Evolutionary conservation across 2,888 invertebrate genomes (phyloP).

Genomic region (Litoditis marina): DNA sequence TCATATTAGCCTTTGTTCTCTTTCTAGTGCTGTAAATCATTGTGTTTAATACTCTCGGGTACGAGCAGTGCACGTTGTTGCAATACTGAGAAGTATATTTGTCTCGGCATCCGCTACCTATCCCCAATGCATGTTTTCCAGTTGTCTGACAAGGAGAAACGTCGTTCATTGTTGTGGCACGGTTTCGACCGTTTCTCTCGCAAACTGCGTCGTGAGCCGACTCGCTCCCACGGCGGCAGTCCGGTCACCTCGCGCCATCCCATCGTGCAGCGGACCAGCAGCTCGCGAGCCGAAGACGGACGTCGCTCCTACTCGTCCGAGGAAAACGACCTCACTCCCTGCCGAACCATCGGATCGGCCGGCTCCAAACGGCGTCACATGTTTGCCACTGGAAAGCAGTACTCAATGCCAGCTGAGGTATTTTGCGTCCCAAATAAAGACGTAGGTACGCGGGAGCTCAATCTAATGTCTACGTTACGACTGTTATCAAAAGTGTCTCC

Average conservation of each 20-base stretch:
- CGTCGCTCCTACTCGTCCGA: not conserved
- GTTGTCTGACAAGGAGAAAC: conserved; percentile 32
- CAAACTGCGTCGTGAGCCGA: conserved; percentile 8
- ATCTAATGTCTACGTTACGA: not conserved
- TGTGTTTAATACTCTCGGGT: too few relatives aligned
- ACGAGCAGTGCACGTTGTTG: too few relatives aligned
- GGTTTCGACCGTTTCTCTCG: conserved; percentile 48
- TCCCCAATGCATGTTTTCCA: conserved; percentile 13
- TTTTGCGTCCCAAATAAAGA: too few relatives aligned
- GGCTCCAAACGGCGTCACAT: conserved; percentile 41
- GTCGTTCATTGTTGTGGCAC: conserved; percentile 42
- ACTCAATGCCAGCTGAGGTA: conserved; percentile 43
- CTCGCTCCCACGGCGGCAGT: conserved; percentile 7
- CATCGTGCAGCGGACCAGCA: conserved; percentile 13
- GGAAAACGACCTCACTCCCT: conserved; percentile 11
- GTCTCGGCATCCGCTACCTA: too few relatives aligned
- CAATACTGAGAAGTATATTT: too few relatives aligned
- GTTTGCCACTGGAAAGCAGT: conserved; percentile 38
- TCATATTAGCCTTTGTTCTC: too few relatives aligned
- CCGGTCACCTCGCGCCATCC: not conserved
- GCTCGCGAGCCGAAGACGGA: conserved; percentile 6
- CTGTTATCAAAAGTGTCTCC: too few relatives aligned
- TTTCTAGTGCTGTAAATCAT: too few relatives aligned
- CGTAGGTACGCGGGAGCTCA: not conserved
- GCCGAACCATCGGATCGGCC: conserved; percentile 35